Evolutionary conservation across 1,140 invertebrate genomes (phyloP), one percentile per base, ranked within the genome.

Genomic region (Drosophila biarmipes): DNA sequence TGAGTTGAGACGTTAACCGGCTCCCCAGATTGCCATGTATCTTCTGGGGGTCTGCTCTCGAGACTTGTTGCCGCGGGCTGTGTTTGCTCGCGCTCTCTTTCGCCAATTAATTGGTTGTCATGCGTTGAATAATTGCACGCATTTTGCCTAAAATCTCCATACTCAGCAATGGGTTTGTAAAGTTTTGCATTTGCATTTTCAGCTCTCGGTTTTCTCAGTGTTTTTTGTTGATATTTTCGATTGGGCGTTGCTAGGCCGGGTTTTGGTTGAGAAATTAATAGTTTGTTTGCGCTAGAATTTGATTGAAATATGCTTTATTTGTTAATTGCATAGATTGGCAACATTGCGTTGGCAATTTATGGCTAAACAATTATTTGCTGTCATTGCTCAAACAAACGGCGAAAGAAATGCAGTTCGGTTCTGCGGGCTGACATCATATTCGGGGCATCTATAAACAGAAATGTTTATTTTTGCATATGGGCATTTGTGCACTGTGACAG

Each of bases 251-350:
- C 31, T 55, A 56, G 55, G 48, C 72, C 54, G 46, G 29, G 53
- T 49, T 66, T 37, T 46, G 21, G 21, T 17, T n/a, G 19, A 15
- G 19, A 76, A 76, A 76, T 76, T 59, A 49, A 76, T 76, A 76
- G 73, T 76, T 76, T 76, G 49, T 76, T 76, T 76, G 62, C 54
- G 73, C 73, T 76, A 53, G 54, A 76, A 76, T 67, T 76, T 68
- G 72, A 76, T 76, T 67, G 73, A 76, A 76, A 77, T 77, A 69
- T 76, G 62, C 51, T 77, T 77, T 76, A 77, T 76, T 76, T 76
- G 63, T 51, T 76, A 51, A 68, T 66, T 64, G 59, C 72, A 56
- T 24, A 46, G 46, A 45, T 53, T 35, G 40, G 46, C 49, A 55
- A 56, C 34, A 58, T 43, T 68, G 62, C 21, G 38, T 40, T 64